phyloP scores from a whole-genome alignment of 2,888 invertebrate genomes.

The Nudaria mundana region DNA sequence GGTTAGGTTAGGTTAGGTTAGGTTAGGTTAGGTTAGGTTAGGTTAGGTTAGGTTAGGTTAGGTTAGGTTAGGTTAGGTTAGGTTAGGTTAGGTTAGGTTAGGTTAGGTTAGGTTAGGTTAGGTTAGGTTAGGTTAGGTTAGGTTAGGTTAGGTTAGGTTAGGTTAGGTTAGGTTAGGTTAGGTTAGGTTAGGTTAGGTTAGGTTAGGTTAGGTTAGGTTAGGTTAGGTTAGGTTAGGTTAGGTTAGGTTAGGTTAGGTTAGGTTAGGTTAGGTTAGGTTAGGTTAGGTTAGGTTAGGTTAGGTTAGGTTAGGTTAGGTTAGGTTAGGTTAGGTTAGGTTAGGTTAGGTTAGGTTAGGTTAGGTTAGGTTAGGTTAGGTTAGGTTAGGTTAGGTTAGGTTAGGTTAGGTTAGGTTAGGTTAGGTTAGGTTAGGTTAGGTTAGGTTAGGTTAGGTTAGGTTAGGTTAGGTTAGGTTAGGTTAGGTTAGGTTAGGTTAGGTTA shows the following conservation, averaged over 20 bases:
- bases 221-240: conserved; percentile 20
- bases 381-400: conserved; percentile 22
- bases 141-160: conserved; percentile 19
- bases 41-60: conserved; percentile 1
- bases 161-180: conserved; percentile 20
- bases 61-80: conserved; percentile 15
- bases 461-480: conserved; percentile 23
- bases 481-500: conserved; percentile 32
- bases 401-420: conserved; percentile 28
- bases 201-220: conserved; percentile 21
- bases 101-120: conserved; percentile 20
- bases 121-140: conserved; percentile 23
- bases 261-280: conserved; percentile 24
- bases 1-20: conserved; percentile 18
- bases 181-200: conserved; percentile 27
- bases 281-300: conserved; percentile 26
- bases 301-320: conserved; percentile 20
- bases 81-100: conserved; percentile 20
- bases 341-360: conserved; percentile 28
- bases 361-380: conserved; percentile 23
- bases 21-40: conserved; percentile 16
- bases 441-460: conserved; percentile 23
- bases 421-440: conserved; percentile 22
- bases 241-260: conserved; percentile 22
- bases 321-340: conserved; percentile 21